Evolutionary conservation across 2,888 invertebrate genomes (phyloP), one percentile per base, ranked within the genome.

Genomic region (Xylophagus ater): DNA sequence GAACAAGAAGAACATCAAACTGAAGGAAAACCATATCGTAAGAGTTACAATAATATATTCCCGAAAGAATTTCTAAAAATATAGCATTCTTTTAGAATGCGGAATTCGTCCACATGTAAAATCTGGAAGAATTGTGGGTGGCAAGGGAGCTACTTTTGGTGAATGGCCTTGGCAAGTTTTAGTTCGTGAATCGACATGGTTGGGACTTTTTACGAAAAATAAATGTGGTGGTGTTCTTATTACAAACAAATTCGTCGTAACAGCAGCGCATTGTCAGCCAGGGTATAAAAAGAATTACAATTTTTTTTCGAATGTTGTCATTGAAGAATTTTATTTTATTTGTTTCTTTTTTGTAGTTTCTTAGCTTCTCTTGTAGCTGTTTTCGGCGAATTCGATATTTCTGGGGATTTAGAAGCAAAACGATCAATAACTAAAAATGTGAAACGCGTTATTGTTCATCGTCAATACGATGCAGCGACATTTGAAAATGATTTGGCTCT

Each of bases 171-270:
- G 92, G 92, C 90, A 92, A 56, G 90, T 88, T 2, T 68, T 92
- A 18, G 87, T 92, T 1, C 71, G 89, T 24, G 92, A 92, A 64
- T 85, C 89, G 2, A 90, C 90, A 0, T 92, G 90, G 90, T 68
- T 92, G 29, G 92, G 92, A 0, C 73, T 92, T 14, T 89, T 92
- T 64, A 89, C 89, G 33, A 92, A 92, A 64, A 92, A 92, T 66
- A 92, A 92, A 65, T 93, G 92, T 56, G 92, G 92, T 2, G 92
- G 92, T 3, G 92, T 93, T 0, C 73, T 93, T n/a, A 87, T 92
- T 52, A 84, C 86, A 23, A 81, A 74, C 52, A 76, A 77, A 60
- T 90, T 80, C 56, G 89, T 92, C 4, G 79, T 90, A 42, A 92
- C 92, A 0, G 92, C 92, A 0, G 92, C 92, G 0, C 92, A 93